Evolutionary conservation across 2,888 invertebrate genomes (phyloP), one percentile per base, ranked within the genome.

Genomic region (Lepeophtheirus nordmannii): DNA sequence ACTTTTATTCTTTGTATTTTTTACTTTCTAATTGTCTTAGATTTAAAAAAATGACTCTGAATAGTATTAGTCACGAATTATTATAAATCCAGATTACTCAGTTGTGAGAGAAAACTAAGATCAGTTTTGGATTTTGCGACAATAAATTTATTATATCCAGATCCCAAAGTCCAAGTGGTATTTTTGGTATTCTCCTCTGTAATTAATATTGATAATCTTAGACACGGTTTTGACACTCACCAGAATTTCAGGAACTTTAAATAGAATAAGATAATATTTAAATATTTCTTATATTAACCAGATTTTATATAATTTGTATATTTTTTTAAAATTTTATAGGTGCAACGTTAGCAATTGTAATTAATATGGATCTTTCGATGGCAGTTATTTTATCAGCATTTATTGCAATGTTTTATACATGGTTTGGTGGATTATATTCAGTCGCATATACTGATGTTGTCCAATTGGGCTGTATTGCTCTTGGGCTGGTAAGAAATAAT

Each of bases 381-480:
- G 79, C 82, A 38, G 80, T 83, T 67, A 77, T 82, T 30, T 75
- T 81, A 17, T 82, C 80, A 7, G 80, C 82, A 9, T 76, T 77
- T 71, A 82, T 83, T 71, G 82, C 82, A 61, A 77, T 82, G 22
- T 76, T 80, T 70, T 85, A 85, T 75, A 85, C 85, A 0, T 78
- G 84, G 67, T 80, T 82, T 70, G 83, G 85, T 1, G 85, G 85
- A 1, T 77, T 85, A 56, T 84, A 84, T 73, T 82, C 83, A 17
- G 83, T 85, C 20, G 83, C 84, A 0, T 85, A 83, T 74, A 84
- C 85, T n/a, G 84, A 84, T 72, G 83, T 82, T 67, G 78, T 84
- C 67, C 84, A 85, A 73, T 77, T 85, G 57, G 79, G 81, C 70
- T 83, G 82, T 74, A 83, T 85, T 69, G 79, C 82, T 71, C 72